A percentile compares a stretch with the other conserved stretches of the same genome.
Evolutionary conservation across 2,797 vertebrate species (phyloP).

Genomic region (Eulemur coronatus): DNA sequence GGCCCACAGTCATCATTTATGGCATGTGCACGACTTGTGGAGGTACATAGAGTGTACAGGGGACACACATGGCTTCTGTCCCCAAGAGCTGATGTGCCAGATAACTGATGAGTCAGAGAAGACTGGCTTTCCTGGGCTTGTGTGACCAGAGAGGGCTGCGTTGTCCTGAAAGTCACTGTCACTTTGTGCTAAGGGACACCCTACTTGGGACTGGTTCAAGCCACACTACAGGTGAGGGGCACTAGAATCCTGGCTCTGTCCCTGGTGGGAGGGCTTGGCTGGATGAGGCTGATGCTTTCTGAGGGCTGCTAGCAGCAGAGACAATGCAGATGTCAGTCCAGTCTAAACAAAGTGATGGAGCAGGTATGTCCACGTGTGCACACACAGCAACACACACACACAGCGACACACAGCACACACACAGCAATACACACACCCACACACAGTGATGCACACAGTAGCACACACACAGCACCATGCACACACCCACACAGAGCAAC

Average conservation of each 20-base stretch:
- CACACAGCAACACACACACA: neutral
- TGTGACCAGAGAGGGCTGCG: neutral
- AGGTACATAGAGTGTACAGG: neutral
- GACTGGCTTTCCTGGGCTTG: neutral
- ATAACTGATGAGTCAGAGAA: neutral
- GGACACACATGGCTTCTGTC: neutral
- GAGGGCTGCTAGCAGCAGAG: neutral
- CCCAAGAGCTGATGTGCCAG: neutral
- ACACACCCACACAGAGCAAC: neutral
- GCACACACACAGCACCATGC: rapidly evolving
- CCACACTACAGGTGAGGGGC: neutral
- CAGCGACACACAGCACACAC: no score
- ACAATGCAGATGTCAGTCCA: neutral
- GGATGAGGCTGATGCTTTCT: neutral
- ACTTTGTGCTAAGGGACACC: neutral
- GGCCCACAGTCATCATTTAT: neutral
- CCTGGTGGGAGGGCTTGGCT: neutral
- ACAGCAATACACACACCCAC: no score
- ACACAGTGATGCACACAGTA: no score
- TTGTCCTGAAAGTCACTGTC: neutral
- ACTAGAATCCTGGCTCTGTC: neutral
- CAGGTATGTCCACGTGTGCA: neutral
- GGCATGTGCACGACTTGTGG: neutral
- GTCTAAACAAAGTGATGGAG: neutral
- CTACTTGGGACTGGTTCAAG: neutral